Base-by-base conservation (phyloP, 2,113 vertebrate species). In the Blennius ocellaris region DNA sequence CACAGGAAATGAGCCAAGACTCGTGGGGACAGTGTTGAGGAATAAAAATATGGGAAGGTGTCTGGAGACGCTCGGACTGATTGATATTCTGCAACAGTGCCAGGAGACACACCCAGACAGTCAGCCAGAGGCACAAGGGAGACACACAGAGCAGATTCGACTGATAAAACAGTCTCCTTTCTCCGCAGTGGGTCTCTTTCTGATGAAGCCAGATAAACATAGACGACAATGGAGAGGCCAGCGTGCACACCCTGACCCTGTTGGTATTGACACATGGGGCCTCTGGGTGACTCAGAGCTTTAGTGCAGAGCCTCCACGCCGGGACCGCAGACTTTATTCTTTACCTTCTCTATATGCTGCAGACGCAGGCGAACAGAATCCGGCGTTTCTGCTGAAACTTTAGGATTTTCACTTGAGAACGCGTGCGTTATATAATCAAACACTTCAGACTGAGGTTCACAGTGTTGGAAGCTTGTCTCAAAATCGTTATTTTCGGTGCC, bases 221-320 rank as follows among this genome's bases (percentile, higher is more conserved):
- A 37, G 54, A 48, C 41, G 6, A 71, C 74, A 80, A 74, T 59
- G 43, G 59, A 77, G 56, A 64, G 67, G 70, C 66, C 10, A 0
- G 53, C 41, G 48, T 52, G 59, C 36, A 41, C 71, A 64, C 64
- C 71, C 15, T 51, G 65, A 76, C 67, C 51, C 79, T 74, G 57
- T 71, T 64, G 38, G 66, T 82, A 61, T 56, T 58, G 76, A 82
- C 61, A 74, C 39, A 73, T 12, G 62, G 73, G 78, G 78, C 88
- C 80, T 83, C 69, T 44, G 83, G 51, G 73, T 82, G 78, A 88
- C 78, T 87, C 88, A 38, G 73, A 52, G 76, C 59, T 86, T 84
- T 82, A 81, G 50, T 82, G 59, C 41, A 3, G 49, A 66, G 59
- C 16, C 11, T 52, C 48, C 69, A 60, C 49, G 47, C 5, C 15